A percentile compares a stretch with the other conserved stretches of the same genome.
These are phyloP conservation scores for Centrocercus urophasianus DNA, from an alignment of 2,113 vertebrate species.

Conservation along the genomic window DNA sequence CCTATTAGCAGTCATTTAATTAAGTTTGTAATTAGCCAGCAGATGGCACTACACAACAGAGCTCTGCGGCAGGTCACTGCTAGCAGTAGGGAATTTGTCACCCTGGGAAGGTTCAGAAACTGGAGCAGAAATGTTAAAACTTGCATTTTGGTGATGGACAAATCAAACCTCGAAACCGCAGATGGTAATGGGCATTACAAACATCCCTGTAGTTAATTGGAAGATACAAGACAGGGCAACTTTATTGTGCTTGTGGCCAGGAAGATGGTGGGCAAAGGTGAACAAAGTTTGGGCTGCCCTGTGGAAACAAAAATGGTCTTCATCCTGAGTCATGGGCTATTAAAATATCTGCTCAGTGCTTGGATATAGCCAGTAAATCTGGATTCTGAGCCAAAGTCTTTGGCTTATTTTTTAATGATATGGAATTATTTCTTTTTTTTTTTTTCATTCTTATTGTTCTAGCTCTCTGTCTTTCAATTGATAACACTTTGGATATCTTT, in stretches of 20 bases:
- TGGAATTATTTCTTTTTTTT: background rate
- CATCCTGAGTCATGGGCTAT: background rate
- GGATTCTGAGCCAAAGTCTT: background rate
- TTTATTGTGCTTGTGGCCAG: background rate
- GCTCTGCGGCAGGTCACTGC: background rate
- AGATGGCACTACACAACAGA: conserved; percentile 30
- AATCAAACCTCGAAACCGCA: background rate
- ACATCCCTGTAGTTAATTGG: background rate
- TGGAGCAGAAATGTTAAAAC: background rate
- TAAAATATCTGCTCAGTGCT: background rate
- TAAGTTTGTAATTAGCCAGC: background rate
- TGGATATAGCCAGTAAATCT: background rate
- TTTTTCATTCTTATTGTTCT: background rate
- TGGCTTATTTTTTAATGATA: background rate
- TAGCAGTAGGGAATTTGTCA: background rate
- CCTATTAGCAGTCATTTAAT: background rate
- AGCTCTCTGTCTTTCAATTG: background rate
- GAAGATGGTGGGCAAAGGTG: background rate
- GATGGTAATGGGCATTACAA: background rate
- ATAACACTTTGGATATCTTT: background rate
- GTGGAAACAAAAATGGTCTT: background rate
- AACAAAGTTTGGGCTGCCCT: background rate
- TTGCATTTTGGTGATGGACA: background rate
- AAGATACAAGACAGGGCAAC: background rate
- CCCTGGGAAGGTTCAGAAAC: background rate